phyloP scores from a whole-genome alignment of 92 coral and sea anemone genomes.

The Siderastrea radians region DNA sequence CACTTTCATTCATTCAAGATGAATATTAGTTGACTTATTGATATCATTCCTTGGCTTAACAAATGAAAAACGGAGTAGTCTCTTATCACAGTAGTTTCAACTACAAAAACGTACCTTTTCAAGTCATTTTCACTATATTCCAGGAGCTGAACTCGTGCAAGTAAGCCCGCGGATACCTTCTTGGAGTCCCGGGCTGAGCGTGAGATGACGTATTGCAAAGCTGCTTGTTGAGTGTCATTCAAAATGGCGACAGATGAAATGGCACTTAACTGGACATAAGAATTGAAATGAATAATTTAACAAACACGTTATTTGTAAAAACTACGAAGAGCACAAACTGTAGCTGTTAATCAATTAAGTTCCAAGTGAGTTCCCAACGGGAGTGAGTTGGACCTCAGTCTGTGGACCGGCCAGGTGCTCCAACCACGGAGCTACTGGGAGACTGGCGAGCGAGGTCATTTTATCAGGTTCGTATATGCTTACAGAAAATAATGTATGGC shows the following conservation, averaged over 20 bases:
- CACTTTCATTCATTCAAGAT: too few species aligned
- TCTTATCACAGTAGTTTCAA: not conserved
- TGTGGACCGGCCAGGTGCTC: too few species aligned
- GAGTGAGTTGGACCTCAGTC: too few species aligned
- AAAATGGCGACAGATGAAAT: constrained; percentile 66
- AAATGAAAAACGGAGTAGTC: not conserved
- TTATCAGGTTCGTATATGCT: too few species aligned
- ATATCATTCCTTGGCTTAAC: too few species aligned
- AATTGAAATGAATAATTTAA: not conserved
- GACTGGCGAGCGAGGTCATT: too few species aligned
- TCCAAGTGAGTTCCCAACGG: too few species aligned
- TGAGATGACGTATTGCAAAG: constrained; percentile 56
- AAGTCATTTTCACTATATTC: constrained; percentile 63
- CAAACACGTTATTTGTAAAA: not conserved
- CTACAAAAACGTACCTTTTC: constrained; percentile 15
- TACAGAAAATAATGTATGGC: too few species aligned
- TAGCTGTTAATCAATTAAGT: not conserved
- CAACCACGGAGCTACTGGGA: too few species aligned
- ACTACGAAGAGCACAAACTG: not conserved
- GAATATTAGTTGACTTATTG: too few species aligned
- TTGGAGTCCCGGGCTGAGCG: constrained; percentile 61
- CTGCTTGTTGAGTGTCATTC: constrained; percentile 48
- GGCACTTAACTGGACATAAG: constrained; percentile 58
- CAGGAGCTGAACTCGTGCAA: constrained; percentile 53
- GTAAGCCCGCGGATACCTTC: constrained; percentile 19